phyloP scores from a whole-genome alignment of 2,888 invertebrate genomes.

The Synergus gifuensis region DNA sequence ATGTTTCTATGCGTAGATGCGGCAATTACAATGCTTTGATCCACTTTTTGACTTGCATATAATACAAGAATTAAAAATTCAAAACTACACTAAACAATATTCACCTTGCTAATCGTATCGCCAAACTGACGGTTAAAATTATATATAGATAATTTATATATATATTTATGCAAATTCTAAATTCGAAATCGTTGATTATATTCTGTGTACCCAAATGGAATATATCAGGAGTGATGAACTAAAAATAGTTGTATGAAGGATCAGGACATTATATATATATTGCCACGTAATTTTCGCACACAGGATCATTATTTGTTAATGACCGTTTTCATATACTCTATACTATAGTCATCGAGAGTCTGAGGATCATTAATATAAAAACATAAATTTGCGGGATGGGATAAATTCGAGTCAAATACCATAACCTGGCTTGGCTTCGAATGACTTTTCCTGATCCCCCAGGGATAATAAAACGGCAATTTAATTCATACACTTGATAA shows the following conservation, averaged over 20 bases:
- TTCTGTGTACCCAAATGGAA: not conserved
- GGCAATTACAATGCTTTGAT: too few relatives aligned
- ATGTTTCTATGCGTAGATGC: too few relatives aligned
- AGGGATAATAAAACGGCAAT: constrained; percentile 77
- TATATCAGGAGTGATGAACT: not conserved
- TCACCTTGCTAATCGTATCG: too few relatives aligned
- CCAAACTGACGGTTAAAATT: too few relatives aligned
- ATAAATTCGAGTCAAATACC: constrained; percentile 60
- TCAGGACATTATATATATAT: not conserved
- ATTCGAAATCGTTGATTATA: constrained; percentile 36
- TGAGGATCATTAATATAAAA: constrained; percentile 19
- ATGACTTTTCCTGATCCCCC: constrained; percentile 61
- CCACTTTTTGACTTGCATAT: too few relatives aligned
- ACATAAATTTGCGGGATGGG: constrained; percentile 42
- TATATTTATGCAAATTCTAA: not conserved
- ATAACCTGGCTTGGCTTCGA: constrained; percentile 59
- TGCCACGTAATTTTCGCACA: not conserved
- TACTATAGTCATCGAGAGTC: not conserved
- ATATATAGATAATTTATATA: too few relatives aligned
- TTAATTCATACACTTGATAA: constrained; percentile 77
- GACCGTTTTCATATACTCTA: constrained; percentile 21
- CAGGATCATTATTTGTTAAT: not conserved
- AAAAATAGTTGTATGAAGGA: constrained; percentile 3
- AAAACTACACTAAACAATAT: too few relatives aligned
- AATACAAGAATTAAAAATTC: too few relatives aligned